Evolutionary conservation across 2,888 invertebrate genomes (phyloP).

Genomic region (Drosophila niveifrons): DNA sequence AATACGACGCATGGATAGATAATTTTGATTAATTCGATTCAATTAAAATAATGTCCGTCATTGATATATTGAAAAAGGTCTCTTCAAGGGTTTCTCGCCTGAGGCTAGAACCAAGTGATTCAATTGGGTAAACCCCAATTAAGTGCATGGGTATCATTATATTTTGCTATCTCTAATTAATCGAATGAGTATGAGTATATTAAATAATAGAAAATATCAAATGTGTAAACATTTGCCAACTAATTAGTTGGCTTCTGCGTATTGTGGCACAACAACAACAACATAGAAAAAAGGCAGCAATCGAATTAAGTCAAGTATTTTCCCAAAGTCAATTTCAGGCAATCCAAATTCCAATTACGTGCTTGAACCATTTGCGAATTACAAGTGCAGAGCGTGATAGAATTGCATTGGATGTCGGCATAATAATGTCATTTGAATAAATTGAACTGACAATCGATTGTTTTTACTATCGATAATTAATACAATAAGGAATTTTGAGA

Average conservation of each 20-base stretch:
- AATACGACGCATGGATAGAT: too few species aligned
- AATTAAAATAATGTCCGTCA: slow-evolving; percentile 2
- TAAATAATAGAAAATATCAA: slow-evolving; percentile 29
- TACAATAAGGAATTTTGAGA: too few species aligned
- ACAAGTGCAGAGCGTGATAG: not conserved
- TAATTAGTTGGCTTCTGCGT: slow-evolving; percentile 21
- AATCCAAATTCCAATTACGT: slow-evolving; percentile 11
- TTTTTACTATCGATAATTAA: not conserved
- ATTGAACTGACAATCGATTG: too few species aligned
- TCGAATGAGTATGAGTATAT: slow-evolving; percentile 15
- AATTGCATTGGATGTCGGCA: not conserved
- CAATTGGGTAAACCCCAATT: slow-evolving; percentile 33
- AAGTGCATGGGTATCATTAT: slow-evolving; percentile 16
- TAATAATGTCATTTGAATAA: too few species aligned
- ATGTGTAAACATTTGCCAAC: slow-evolving; percentile 32
- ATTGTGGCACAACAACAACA: slow-evolving; percentile 8
- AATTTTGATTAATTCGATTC: slow-evolving; percentile 2
- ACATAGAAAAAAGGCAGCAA: not conserved
- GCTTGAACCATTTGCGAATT: not conserved
- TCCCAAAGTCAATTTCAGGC: slow-evolving; percentile 26
- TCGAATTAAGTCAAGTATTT: slow-evolving; percentile 24
- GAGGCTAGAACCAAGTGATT: not conserved
- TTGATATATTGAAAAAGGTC: not conserved
- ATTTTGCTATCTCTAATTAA: slow-evolving; percentile 22
- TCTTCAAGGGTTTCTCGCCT: slow-evolving; percentile 7